A percentile compares a stretch with the other conserved stretches of the same genome.
Conservation (phyloP, 2,797 vertebrate species). For the Tadarida brasiliensis region DNA sequence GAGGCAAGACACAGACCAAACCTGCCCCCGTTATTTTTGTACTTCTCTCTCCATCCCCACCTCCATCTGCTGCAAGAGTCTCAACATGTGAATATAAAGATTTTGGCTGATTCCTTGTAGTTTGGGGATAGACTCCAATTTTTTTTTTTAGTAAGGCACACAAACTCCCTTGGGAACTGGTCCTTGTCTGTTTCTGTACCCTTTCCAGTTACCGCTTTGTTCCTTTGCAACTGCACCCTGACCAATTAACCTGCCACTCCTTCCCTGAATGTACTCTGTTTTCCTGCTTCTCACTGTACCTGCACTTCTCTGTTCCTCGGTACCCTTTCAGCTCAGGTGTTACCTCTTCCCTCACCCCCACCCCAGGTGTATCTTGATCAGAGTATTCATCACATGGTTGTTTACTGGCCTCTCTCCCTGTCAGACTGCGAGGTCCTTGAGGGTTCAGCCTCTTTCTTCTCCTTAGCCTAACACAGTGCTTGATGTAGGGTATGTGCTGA, state of each 20-base stretch:
- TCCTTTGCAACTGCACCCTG: background rate
- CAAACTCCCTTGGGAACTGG: background rate
- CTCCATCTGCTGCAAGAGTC: background rate
- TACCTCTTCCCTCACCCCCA: background rate
- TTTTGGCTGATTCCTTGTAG: background rate
- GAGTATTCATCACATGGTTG: background rate
- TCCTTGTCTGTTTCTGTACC: background rate
- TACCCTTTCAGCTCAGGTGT: background rate
- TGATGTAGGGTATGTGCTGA: background rate
- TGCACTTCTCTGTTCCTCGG: background rate
- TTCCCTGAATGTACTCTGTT: background rate
- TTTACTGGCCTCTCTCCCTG: background rate
- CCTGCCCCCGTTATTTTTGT: background rate
- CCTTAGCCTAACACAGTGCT: background rate
- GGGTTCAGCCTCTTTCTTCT: background rate
- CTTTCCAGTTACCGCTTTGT: background rate
- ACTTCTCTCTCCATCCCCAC: background rate
- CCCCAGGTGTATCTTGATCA: background rate
- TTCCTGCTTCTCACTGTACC: background rate
- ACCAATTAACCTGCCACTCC: background rate
- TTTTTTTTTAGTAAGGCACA: background rate
- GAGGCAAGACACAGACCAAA: background rate
- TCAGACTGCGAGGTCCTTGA: background rate
- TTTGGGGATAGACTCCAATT: constrained; percentile 29
- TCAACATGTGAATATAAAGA: background rate